A percentile compares a stretch with the other conserved stretches of the same genome.
Evolutionary conservation across 2,113 vertebrate genomes (phyloP).

Genomic region (Charadrius vociferus): DNA sequence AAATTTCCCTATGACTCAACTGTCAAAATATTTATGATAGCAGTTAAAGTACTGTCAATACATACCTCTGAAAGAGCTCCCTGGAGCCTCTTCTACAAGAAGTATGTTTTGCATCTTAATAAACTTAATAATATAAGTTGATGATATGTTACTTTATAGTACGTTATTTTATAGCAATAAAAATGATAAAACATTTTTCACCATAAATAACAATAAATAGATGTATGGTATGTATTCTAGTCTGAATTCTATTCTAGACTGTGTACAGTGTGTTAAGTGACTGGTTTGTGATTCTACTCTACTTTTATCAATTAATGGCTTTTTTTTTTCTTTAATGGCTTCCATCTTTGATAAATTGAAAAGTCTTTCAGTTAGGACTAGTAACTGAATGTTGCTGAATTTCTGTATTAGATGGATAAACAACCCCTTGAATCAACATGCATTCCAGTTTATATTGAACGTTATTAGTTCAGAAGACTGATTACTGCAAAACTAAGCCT

Average conservation of each 20-base stretch:
- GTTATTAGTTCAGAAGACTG: background rate
- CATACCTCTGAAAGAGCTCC: slow-evolving; percentile 15
- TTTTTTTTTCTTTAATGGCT: background rate
- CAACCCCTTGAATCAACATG: background rate
- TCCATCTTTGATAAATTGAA: background rate
- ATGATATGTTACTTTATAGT: background rate
- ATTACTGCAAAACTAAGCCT: background rate
- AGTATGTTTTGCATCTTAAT: slow-evolving; percentile 15
- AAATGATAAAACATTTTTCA: background rate
- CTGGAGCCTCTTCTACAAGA: background rate
- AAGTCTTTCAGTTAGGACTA: background rate
- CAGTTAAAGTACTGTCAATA: slow-evolving; percentile 26
- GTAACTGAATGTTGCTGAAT: background rate
- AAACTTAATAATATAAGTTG: background rate
- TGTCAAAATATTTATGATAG: slow-evolving; percentile 50
- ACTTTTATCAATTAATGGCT: background rate
- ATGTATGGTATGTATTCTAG: background rate
- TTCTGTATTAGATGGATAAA: background rate
- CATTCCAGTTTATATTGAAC: background rate
- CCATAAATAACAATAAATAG: background rate
- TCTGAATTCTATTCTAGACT: background rate
- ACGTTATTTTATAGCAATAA: background rate
- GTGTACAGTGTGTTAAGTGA: background rate
- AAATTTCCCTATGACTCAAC: slow-evolving; percentile 48
- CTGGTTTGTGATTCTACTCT: background rate